phyloP scores from a whole-genome alignment of 2,113 vertebrate genomes.

The Microcebus jonahi region DNA sequence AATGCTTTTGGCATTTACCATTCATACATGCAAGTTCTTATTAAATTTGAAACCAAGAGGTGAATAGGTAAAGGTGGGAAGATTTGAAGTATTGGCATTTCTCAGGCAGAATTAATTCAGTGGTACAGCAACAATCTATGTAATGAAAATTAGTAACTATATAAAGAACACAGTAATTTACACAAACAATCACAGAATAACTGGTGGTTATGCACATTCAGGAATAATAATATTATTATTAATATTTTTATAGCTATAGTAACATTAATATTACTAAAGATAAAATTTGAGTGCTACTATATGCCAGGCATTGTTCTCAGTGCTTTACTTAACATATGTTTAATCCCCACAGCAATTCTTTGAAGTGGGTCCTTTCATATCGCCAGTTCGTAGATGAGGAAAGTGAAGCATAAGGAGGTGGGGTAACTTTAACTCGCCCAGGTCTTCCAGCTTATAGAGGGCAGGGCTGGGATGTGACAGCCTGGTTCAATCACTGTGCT shows the following conservation, averaged over 20 bases:
- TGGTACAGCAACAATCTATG: background rate
- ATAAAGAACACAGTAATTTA: background rate
- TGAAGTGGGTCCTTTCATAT: background rate
- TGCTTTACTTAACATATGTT: conserved; percentile 11
- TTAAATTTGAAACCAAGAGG: background rate
- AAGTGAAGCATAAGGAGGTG: background rate
- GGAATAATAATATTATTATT: background rate
- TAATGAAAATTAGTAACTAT: background rate
- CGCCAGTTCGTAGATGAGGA: background rate
- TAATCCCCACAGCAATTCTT: background rate
- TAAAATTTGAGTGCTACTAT: background rate
- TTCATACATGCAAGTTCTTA: background rate
- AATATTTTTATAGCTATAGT: background rate
- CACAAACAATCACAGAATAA: background rate
- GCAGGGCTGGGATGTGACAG: background rate
- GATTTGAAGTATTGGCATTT: background rate
- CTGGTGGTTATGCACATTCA: background rate
- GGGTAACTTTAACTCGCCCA: background rate
- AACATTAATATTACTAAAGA: background rate
- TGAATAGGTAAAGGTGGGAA: background rate
- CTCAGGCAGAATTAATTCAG: background rate
- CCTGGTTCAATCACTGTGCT: background rate
- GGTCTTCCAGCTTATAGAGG: background rate
- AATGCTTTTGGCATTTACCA: background rate
- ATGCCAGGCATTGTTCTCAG: background rate